These are phyloP conservation scores for Iselma pallidipennis DNA, from an alignment of 2,888 invertebrate genomes.

Conservation along the genomic window DNA sequence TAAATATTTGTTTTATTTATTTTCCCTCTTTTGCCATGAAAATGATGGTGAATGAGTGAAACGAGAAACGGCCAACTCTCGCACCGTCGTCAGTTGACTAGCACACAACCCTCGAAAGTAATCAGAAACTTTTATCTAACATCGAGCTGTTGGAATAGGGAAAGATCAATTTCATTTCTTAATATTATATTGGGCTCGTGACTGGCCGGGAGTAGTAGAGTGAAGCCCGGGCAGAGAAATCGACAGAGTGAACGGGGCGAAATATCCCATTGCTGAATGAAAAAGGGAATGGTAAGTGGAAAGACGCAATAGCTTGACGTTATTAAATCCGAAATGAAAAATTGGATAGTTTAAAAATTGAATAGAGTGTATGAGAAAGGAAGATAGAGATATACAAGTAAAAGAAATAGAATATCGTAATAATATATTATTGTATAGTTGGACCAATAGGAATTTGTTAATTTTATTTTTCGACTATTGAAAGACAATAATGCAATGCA, in stretches of 20 bases:
- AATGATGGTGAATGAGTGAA: conserved; percentile 21
- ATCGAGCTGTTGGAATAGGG: conserved; percentile 42
- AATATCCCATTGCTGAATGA: conserved; percentile 46
- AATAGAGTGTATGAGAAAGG: conserved; percentile 36
- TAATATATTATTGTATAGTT: no score
- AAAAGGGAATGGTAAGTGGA: conserved; percentile 34
- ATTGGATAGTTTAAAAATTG: conserved; percentile 58
- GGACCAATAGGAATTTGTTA: background rate
- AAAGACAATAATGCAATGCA: background rate
- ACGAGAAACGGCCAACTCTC: conserved; percentile 5
- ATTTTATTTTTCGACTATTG: background rate
- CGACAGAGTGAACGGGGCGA: conserved; percentile 27
- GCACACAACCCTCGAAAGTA: conserved; percentile 39
- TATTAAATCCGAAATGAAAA: conserved; percentile 58
- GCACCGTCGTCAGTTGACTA: background rate
- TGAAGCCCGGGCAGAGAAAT: background rate
- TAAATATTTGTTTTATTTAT: conserved; percentile 1
- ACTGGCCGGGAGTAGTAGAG: conserved; percentile 47
- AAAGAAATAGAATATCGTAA: background rate
- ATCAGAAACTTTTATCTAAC: conserved; percentile 55
- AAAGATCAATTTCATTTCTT: conserved; percentile 56
- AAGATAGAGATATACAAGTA: background rate
- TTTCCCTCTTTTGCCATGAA: conserved; percentile 24
- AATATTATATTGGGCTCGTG: conserved; percentile 56
- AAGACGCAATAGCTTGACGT: conserved; percentile 43